Percentiles rank a stretch among this genome's conserved stretches.
Conservation (phyloP, 2,113 vertebrate species). For the Pelecanoides urinatrix region DNA sequence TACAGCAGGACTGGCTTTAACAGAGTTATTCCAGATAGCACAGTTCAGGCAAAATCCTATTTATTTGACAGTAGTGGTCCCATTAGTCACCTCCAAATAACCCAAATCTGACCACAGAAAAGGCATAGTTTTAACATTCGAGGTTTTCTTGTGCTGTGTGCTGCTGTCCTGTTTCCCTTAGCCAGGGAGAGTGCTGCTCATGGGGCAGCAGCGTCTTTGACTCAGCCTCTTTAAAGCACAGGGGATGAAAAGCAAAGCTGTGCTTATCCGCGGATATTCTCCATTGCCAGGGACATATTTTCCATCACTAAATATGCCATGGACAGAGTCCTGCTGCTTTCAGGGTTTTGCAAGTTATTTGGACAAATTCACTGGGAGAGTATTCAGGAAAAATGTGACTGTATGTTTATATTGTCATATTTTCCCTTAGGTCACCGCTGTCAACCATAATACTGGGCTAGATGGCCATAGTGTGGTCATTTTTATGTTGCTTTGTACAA, state of each 20-base stretch:
- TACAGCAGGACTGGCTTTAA: neutral
- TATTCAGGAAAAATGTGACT: slow-evolving; percentile 43
- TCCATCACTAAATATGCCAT: neutral
- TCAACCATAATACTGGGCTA: neutral
- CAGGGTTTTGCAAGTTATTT: slow-evolving; percentile 26
- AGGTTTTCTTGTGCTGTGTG: neutral
- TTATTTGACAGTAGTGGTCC: neutral
- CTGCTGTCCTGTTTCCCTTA: neutral
- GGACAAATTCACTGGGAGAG: slow-evolving; percentile 6
- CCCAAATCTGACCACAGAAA: neutral
- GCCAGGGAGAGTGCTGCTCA: neutral
- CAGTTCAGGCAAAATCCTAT: neutral
- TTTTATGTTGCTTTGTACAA: neutral
- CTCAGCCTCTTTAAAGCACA: neutral
- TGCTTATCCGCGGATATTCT: neutral
- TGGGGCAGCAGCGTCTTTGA: neutral
- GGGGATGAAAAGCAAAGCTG: neutral
- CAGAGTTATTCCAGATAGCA: neutral
- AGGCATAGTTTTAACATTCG: accelerated
- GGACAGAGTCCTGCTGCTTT: neutral
- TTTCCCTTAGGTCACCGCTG: slow-evolving; percentile 6
- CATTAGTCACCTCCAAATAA: neutral
- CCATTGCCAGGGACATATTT: slow-evolving; percentile 6
- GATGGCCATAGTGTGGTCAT: neutral
- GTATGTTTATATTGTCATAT: slow-evolving; percentile 37